Conservation (phyloP, 2,113 vertebrate species). For the Strix aluco region DNA sequence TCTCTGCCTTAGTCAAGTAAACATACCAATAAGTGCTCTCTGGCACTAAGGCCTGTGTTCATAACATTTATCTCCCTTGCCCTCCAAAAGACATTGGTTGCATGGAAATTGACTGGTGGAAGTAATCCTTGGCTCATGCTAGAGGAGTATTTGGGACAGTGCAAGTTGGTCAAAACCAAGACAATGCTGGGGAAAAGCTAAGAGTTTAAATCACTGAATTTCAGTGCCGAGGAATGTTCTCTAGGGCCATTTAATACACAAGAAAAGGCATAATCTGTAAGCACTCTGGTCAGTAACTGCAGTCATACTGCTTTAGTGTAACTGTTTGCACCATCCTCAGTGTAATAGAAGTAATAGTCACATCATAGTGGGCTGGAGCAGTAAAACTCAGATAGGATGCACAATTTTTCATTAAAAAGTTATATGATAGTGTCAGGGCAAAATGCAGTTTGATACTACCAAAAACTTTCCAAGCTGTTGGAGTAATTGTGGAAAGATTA, state of each 20-base stretch:
- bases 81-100: not conserved
- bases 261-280: not conserved
- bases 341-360: not conserved
- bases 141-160: not conserved
- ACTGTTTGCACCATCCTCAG: not conserved
- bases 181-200: not conserved
- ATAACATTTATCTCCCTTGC: not conserved
- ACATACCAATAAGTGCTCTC: not conserved
- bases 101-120: not conserved
- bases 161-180: not conserved
- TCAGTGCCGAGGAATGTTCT: not conserved
- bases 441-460: not conserved
- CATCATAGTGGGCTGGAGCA: not conserved
- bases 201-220: not conserved
- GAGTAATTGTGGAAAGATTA: not conserved
- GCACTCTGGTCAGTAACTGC: not conserved
- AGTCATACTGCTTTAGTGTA: not conserved
- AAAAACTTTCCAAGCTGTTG: not conserved
- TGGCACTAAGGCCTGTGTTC: not conserved
- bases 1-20: not conserved
- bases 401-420: not conserved
- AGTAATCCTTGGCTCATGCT: not conserved
- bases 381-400: not conserved
- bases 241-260: not conserved
- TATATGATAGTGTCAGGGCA: not conserved